Base-by-base conservation (phyloP, 1,140 invertebrate genomes). In the Goniozus legneri region DNA sequence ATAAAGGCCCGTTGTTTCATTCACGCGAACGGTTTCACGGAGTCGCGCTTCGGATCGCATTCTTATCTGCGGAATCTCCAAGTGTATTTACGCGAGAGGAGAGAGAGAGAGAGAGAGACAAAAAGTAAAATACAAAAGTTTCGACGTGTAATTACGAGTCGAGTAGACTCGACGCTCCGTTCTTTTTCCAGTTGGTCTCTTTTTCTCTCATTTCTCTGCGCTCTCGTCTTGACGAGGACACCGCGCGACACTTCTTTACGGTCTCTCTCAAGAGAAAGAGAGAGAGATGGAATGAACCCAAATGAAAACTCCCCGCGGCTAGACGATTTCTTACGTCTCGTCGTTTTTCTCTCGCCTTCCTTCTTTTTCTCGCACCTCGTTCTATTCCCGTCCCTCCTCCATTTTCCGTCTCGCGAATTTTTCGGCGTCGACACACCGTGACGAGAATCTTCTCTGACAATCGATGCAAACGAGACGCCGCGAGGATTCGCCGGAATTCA, bases 71-170 rank as follows among this genome's bases (percentile, higher is more conserved):
- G n/a, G n/a, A n/a, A n/a, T n/a, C n/a, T n/a, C n/a, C n/a, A n/a
- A n/a, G n/a, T n/a, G n/a, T n/a, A n/a, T n/a, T n/a, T n/a, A n/a
- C n/a, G n/a, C n/a, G n/a, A 38, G 24, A 27, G 24, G 43, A 33
- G 35, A 47, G 43, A 47, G 62, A 62, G 62, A 65, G 62, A 65
- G 24, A 27, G 24, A 10, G 24, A 27, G 24, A 10, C 4, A 27
- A 27, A 10, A 10, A 27, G 24, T 27, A 4, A 10, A 10, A 27
- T 10, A 27, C 4, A 4, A 6, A 27, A 27, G 24, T 27, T 4
- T 27, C 24, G 24, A 6, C 10, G 10, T 6, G 10, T 27, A 27
- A 27, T 6, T 10, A 10, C 24, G 24, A 27, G 24, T 27, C 10
- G 24, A 6, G 24, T 10, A 27, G 24, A 6, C 4, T 10, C 24